phyloP scores from a whole-genome alignment of 2,888 invertebrate species.

The Fragum sueziense region DNA sequence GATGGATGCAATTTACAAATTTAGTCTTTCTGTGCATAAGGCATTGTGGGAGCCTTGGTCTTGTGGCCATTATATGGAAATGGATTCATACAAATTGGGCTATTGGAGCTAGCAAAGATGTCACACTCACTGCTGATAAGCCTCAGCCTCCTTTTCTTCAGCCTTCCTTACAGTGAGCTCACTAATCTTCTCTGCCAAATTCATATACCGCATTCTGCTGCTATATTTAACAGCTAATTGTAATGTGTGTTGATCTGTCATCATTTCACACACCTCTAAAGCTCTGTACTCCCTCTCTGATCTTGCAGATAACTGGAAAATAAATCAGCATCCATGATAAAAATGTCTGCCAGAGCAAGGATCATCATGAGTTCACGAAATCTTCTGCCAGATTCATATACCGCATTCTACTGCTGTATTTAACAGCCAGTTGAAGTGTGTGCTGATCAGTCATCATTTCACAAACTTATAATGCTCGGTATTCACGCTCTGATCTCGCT shows the following conservation, averaged over 20 bases:
- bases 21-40: too few species aligned
- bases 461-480: conserved; percentile 93
- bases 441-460: conserved; percentile 90
- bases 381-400: conserved; percentile 91
- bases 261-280: conserved; percentile 91
- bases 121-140: conserved; percentile 51
- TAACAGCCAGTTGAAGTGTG: conserved; percentile 91
- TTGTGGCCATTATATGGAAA: too few species aligned
- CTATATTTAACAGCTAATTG: conserved; percentile 95
- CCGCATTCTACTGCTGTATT: conserved; percentile 92
- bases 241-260: conserved; percentile 90
- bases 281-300: conserved; percentile 93
- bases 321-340: too few species aligned
- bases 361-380: too few species aligned
- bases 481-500: conserved; percentile 92
- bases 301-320: conserved; percentile 89
- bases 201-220: conserved; percentile 88
- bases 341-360: too few species aligned
- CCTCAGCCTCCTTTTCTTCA: conserved; percentile 65
- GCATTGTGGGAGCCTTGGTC: too few species aligned
- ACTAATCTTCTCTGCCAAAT: conserved; percentile 90
- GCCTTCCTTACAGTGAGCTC: conserved; percentile 84
- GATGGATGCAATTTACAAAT: too few species aligned
- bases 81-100: too few species aligned
- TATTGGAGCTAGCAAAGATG: too few species aligned